Conservation (phyloP, 2,797 vertebrate species). For the Astyanax mexicanus region DNA sequence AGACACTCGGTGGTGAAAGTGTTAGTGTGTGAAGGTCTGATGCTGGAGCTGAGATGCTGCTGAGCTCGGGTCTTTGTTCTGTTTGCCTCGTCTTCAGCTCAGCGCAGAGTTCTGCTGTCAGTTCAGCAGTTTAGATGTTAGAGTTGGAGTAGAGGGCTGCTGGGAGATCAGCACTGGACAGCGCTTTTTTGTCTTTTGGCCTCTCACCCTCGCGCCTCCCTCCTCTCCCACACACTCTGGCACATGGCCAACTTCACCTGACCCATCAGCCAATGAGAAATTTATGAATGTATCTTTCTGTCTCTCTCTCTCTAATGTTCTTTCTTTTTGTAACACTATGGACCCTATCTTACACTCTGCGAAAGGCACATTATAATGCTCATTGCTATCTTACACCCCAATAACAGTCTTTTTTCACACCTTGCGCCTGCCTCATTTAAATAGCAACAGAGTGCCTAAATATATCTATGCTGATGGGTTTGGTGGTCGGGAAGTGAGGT, state of each 20-base stretch:
- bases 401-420: too few species aligned
- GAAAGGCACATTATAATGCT: too few species aligned
- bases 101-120: not conserved
- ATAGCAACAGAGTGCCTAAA: too few species aligned
- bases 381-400: too few species aligned
- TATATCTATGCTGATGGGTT: too few species aligned
- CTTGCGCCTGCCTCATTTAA: too few species aligned
- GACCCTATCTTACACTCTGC: too few species aligned
- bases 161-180: slow-evolving; percentile 10
- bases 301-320: slow-evolving; percentile 13
- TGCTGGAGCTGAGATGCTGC: slow-evolving; percentile 56
- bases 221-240: not conserved
- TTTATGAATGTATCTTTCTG: slow-evolving; percentile 21
- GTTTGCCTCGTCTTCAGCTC: slow-evolving; percentile 9
- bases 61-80: slow-evolving; percentile 26
- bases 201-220: not conserved
- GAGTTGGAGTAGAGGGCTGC: not conserved
- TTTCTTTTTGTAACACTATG: slow-evolving; percentile 6
- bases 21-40: slow-evolving; percentile 60
- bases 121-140: slow-evolving; percentile 4
- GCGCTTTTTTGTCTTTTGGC: slow-evolving; percentile 1
- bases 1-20: slow-evolving; percentile 55
- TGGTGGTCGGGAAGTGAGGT: too few species aligned
- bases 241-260: slow-evolving; percentile 5
- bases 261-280: not conserved